Evolutionary conservation across 2,888 invertebrate genomes (phyloP).

Genomic region (Blera fallax): DNA sequence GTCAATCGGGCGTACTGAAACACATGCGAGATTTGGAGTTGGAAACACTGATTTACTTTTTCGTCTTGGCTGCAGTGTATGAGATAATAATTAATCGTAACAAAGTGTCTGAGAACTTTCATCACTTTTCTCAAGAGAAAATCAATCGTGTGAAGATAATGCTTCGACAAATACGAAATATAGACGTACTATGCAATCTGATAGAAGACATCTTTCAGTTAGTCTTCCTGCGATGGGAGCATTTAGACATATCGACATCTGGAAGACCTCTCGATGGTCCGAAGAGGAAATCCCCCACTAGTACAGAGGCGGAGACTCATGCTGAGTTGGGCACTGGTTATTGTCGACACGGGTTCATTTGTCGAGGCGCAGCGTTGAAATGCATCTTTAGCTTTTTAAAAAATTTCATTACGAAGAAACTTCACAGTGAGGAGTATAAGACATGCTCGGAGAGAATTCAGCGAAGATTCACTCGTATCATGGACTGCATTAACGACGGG

Average conservation of each 20-base stretch:
- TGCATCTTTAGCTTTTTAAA: constrained; percentile 78
- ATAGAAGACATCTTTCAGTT: constrained; percentile 79
- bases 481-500: constrained; percentile 78
- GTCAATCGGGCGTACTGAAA: constrained; percentile 74
- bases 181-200: constrained; percentile 76
- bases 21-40: constrained; percentile 76
- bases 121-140: constrained; percentile 73
- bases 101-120: constrained; percentile 40
- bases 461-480: constrained; percentile 76
- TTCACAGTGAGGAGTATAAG: constrained; percentile 79
- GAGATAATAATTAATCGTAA: constrained; percentile 76
- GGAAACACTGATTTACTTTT: constrained; percentile 78
- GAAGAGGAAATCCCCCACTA: constrained; percentile 44
- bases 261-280: background rate
- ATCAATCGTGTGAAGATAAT: constrained; percentile 76
- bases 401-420: constrained; percentile 78
- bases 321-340: background rate
- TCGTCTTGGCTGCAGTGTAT: constrained; percentile 76
- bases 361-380: constrained; percentile 75
- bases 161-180: constrained; percentile 77
- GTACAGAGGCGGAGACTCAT: constrained; percentile 59
- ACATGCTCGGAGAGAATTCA: constrained; percentile 76
- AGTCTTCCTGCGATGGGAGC: constrained; percentile 80
- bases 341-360: constrained; percentile 77
- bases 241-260: constrained; percentile 69